phyloP scores from a whole-genome alignment of 1,140 invertebrate genomes.

The Homalodisca vitripennis region DNA sequence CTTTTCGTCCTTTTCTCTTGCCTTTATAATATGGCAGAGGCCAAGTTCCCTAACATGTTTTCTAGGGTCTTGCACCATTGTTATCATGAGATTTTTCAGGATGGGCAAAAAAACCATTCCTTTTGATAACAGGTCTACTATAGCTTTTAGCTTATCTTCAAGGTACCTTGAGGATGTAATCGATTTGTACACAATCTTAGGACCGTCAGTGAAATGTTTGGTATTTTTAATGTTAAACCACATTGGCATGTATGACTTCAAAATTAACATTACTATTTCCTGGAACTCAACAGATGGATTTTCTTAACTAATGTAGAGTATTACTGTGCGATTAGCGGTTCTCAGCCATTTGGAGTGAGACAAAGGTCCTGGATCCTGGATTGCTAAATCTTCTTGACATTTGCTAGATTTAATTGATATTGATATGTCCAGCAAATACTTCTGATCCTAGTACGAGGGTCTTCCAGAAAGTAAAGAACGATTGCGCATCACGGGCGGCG shows the following conservation, averaged over 20 bases:
- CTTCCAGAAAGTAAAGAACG: too few species aligned
- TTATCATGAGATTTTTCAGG: constrained; percentile 41
- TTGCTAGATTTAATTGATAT: too few species aligned
- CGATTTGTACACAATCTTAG: constrained; percentile 29
- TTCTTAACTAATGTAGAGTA: constrained; percentile 35
- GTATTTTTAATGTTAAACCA: too few species aligned
- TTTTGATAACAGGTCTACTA: constrained; percentile 42
- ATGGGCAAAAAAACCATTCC: constrained; percentile 43
- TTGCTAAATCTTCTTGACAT: constrained; percentile 36
- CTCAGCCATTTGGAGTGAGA: constrained; percentile 39
- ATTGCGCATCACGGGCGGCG: too few species aligned
- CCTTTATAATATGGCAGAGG: constrained; percentile 29
- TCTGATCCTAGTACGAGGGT: constrained; percentile 43
- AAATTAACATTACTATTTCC: constrained; percentile 34
- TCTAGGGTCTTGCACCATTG: constrained; percentile 40
- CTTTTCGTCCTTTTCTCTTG: constrained; percentile 21
- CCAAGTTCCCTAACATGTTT: constrained; percentile 35
- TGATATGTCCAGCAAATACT: constrained; percentile 43
- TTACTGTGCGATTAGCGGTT: constrained; percentile 37
- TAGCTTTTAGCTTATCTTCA: constrained; percentile 9
- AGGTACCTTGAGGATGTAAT: constrained; percentile 30
- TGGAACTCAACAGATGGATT: constrained; percentile 30
- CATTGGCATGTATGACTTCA: constrained; percentile 37
- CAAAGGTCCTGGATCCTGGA: constrained; percentile 36
- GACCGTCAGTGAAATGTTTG: constrained; percentile 28